Evolutionary conservation across 2,888 invertebrate genomes (phyloP), one percentile per base, ranked within the genome.

Genomic region (Lochmaea crataegi): DNA sequence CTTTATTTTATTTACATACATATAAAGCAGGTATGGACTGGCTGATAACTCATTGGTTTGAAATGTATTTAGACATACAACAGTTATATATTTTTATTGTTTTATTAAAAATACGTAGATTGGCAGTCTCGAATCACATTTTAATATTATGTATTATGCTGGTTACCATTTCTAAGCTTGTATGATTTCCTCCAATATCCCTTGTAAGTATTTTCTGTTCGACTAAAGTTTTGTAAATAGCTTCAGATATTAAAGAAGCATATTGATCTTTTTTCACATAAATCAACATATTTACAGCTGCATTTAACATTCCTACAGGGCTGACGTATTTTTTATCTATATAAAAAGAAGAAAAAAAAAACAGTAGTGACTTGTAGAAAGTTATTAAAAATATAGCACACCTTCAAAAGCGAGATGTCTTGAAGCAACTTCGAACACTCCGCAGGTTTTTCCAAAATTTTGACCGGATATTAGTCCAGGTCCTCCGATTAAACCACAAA

Each of bases 321-420:
- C 99, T 99, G 0, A 98, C 98, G 68, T 96, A 90, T 86, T 98
- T 96, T 86, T 96, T 96, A 67, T 98, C 98, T 70, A 95, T 96
- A 80, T 22, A 22, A 22, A 22, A 22, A n/a, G n/a, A 1, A 22
- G 22, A 22, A 22, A 22, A 22, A 22, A 22, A 22, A 22, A 22
- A 22, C 22, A 22, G 2, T 22, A 2, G 22, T 22, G 22, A 22
- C 22, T 22, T 22, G 22, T 22, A 22, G 2, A 3, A 32, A 4
- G 5, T 32, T 32, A 32, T 32, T 93, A 0, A 94, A 91, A 18
- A 94, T 95, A 94, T 95, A 18, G 53, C 1, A 11, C 38, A 42
- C 64, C 18, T 74, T 77, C 73, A 61, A 73, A 79, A 3, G 79
- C 77, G 26, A 79, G 69, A 73, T 79, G 78, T 48, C 82, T 74